Evolutionary conservation across 1,140 invertebrate species (phyloP), one percentile per base, ranked within the genome.

Genomic region (Pomacea maculata): DNA sequence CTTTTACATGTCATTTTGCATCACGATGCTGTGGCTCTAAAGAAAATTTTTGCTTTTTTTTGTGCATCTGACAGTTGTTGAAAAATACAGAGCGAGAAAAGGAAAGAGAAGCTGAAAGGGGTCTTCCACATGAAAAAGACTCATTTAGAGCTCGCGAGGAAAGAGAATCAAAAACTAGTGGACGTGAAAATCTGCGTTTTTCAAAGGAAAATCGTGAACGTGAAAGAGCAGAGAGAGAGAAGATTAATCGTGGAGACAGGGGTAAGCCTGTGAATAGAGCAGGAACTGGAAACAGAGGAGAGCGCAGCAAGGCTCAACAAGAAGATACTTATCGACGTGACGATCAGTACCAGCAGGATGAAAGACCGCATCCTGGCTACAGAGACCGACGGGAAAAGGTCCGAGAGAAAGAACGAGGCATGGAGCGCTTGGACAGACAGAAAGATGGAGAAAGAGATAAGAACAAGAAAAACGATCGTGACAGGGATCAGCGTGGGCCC

Each of bases 21-120:
- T n/a, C 75, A 15, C 3, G 21, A 55, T n/a, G 15, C 19, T 17
- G 19, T 63, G 65, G 55, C 29, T 12, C 10, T 45, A 14, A 77
- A 25, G 5, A 45, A 64, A 11, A 77, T 19, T 6, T 68, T 68
- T 1, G n/a, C 74, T 15, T 76, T 19, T 72, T 54, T 21, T 72
- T 78, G 45, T 34, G 29, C 63, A 15, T 34, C 3, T 74, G 52
- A 55, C 78, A 89, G 86, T 54, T 87, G 15, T 77, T 88, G 80
- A 86, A 84, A 75, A 87, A 90, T 78, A 78, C 85, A 15, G 88
- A 90, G 75, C 77, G 87, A 25, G 86, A 90, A 67, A 87, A 86
- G 61, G 84, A 87, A 15, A 78, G 83, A 76, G 85, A 84, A 29
- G 73, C 64, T 55, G 78, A 83, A 45, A 83, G 82, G 67, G 57